phyloP scores from a whole-genome alignment of 2,888 invertebrate genomes.

The Syrphus vitripennis region DNA sequence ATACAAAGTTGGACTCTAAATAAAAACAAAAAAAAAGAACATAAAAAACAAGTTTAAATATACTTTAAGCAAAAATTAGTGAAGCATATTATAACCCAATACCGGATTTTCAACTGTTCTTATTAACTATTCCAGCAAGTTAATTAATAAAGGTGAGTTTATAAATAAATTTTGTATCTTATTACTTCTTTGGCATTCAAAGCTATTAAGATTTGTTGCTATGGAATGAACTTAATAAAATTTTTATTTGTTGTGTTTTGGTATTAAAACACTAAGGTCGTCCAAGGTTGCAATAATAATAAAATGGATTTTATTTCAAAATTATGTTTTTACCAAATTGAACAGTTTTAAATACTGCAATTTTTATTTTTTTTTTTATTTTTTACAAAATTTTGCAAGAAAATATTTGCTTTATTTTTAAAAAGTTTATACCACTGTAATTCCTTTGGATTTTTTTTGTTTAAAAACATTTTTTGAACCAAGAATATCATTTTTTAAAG shows the following conservation, averaged over 20 bases:
- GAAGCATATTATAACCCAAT: neutral
- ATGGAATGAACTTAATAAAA: neutral
- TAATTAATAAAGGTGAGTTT: conserved; percentile 8
- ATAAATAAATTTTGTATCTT: neutral
- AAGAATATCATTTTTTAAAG: no score
- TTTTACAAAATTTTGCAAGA: no score
- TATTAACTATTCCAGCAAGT: neutral
- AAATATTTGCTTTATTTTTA: no score
- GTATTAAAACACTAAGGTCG: neutral
- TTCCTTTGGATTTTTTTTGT: no score
- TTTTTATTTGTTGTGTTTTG: neutral
- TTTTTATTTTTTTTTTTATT: neutral
- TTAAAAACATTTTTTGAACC: no score
- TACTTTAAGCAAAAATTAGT: neutral
- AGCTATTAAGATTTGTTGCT: neutral
- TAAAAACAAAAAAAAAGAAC: neutral
- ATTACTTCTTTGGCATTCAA: neutral
- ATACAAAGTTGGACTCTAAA: neutral
- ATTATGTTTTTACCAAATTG: neutral
- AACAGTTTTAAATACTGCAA: no score
- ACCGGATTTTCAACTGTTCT: conserved; percentile 23
- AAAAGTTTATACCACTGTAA: no score
- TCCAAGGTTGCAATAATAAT: neutral
- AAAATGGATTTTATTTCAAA: neutral
- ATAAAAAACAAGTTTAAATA: conserved; percentile 17